phyloP scores from a whole-genome alignment of 2,888 invertebrate genomes.

The Caenorhabditis auriculariae region DNA sequence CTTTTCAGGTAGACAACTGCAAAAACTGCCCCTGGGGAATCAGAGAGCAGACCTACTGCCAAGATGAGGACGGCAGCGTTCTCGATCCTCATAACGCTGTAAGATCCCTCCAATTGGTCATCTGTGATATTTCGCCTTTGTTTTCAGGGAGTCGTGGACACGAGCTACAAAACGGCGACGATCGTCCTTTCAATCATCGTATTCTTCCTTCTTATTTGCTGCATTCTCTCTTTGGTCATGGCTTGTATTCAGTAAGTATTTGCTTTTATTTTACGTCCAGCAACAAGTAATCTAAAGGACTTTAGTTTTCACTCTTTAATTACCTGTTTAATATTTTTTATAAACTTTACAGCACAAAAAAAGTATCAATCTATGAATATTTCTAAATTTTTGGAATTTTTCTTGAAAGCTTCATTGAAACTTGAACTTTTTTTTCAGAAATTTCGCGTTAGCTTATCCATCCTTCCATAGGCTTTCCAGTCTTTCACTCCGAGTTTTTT shows the following conservation, averaged over 20 bases:
- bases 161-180: slow-evolving; percentile 39
- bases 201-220: slow-evolving; percentile 26
- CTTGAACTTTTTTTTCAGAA: too few relatives aligned
- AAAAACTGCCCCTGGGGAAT: slow-evolving; percentile 60
- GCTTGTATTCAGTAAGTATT: slow-evolving; percentile 7
- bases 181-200: slow-evolving; percentile 33
- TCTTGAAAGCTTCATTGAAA: too few relatives aligned
- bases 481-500: too few relatives aligned
- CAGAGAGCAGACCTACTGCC: slow-evolving; percentile 47
- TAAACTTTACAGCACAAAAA: not conserved
- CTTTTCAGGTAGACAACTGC: slow-evolving; percentile 50
- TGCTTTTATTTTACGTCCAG: not conserved
- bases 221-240: slow-evolving; percentile 2
- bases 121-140: too few relatives aligned
- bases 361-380: too few relatives aligned
- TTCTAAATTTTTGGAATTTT: too few relatives aligned
- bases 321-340: not conserved
- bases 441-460: too few relatives aligned
- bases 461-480: too few relatives aligned
- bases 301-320: not conserved
- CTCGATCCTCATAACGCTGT: slow-evolving; percentile 41
- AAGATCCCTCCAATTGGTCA: slow-evolving; percentile 1
- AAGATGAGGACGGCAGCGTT: slow-evolving; percentile 44
- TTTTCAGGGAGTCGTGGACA: slow-evolving; percentile 31
- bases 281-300: too few relatives aligned